Conservation (phyloP, 2,888 invertebrate species). For the Dolichopus griseipennis region DNA sequence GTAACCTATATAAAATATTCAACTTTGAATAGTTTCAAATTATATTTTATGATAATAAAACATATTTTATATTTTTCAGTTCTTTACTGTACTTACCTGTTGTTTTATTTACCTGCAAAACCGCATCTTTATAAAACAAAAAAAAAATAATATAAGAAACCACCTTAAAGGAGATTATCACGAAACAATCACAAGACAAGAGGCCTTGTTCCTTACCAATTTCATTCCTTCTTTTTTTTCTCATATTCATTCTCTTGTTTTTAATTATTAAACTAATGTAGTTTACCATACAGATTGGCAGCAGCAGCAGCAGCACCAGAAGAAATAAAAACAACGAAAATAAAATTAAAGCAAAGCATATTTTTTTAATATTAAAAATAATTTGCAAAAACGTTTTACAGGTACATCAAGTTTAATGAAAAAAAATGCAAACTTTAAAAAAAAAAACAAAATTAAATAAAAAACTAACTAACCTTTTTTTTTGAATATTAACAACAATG, state of each 20-base stretch:
- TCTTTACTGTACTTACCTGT: background rate
- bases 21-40: no score
- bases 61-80: no score
- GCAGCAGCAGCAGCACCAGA: background rate
- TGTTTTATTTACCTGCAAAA: background rate
- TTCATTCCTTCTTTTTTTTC: background rate
- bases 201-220: background rate
- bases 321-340: no score
- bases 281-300: background rate
- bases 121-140: background rate
- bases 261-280: slow-evolving; percentile 2
- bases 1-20: no score
- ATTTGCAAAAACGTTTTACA: background rate
- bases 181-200: background rate
- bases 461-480: background rate
- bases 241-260: background rate
- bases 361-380: slow-evolving; percentile 1
- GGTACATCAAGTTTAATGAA: background rate
- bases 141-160: background rate
- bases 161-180: slow-evolving; percentile 2
- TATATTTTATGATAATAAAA: no score
- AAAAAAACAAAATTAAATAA: no score
- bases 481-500: background rate
- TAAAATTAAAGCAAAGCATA: no score
- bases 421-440: no score